phyloP scores from a whole-genome alignment of 1,140 invertebrate genomes.

The Drosophila nigrodunni region DNA sequence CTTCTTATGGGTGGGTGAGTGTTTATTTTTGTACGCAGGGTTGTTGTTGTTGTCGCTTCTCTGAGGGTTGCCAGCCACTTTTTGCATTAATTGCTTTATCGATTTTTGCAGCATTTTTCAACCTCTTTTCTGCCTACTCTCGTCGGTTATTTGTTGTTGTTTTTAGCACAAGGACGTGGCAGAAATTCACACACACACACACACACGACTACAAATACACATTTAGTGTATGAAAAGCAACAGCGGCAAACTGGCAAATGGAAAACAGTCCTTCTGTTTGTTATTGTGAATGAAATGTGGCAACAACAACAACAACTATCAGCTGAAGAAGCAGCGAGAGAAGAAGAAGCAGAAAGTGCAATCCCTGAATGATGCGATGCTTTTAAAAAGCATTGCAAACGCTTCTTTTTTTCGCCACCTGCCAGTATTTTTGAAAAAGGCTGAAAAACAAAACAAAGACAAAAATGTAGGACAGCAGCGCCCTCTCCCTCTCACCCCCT shows the following conservation, averaged over 20 bases:
- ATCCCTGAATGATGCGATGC: slow-evolving; percentile 49
- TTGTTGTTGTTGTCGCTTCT: slow-evolving; percentile 27
- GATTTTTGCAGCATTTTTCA: slow-evolving; percentile 63
- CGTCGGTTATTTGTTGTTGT: slow-evolving; percentile 51
- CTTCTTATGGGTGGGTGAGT: slow-evolving; percentile 33
- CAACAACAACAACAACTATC: slow-evolving; percentile 31
- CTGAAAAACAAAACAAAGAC: slow-evolving; percentile 52
- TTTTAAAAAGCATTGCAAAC: slow-evolving; percentile 46
- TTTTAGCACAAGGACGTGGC: slow-evolving; percentile 78
- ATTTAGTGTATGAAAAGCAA: slow-evolving; percentile 29
- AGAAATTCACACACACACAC: slow-evolving; percentile 17
- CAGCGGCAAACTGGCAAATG: slow-evolving; percentile 32
- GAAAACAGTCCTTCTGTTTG: slow-evolving; percentile 55
- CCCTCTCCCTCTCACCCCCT: neutral
- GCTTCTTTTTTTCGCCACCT: slow-evolving; percentile 52
- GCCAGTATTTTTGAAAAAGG: slow-evolving; percentile 62
- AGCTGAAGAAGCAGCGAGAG: slow-evolving; percentile 1
- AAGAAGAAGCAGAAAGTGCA: slow-evolving; percentile 56
- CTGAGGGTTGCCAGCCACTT: slow-evolving; percentile 61
- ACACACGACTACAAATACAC: too few relatives aligned
- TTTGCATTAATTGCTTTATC: slow-evolving; percentile 82
- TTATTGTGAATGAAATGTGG: slow-evolving; percentile 66
- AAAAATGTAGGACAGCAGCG: slow-evolving; percentile 66
- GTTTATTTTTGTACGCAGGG: slow-evolving; percentile 73
- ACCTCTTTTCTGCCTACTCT: slow-evolving; percentile 31